A percentile compares a stretch with the other conserved stretches of the same genome.
phyloP scores from a whole-genome alignment of 2,888 invertebrate genomes.

The Eupithecia abbreviata region DNA sequence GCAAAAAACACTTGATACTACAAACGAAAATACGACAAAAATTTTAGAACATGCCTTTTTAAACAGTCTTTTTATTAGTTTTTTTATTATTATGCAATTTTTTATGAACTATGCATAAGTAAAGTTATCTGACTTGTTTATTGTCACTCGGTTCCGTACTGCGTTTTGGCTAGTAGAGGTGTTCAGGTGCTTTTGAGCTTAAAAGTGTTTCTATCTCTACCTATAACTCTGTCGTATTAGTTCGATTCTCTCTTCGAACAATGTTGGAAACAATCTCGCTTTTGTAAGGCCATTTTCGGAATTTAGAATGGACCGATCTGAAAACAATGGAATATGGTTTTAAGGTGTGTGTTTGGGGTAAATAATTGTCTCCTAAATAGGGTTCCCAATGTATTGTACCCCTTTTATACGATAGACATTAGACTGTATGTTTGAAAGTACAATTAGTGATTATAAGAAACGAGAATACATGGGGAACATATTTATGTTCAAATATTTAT shows the following conservation, averaged over 20 bases:
- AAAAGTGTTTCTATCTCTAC: conserved; percentile 19
- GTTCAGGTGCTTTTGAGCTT: conserved; percentile 4
- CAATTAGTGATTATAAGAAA: neutral
- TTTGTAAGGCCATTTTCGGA: conserved; percentile 67
- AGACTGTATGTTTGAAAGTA: neutral
- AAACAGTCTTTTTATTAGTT: no score
- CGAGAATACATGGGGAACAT: neutral
- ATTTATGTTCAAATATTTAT: neutral
- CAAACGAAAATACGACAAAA: no score
- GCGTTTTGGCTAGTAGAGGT: neutral
- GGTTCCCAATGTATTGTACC: conserved; percentile 14
- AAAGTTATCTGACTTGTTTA: neutral
- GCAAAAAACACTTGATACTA: no score
- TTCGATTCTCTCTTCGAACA: conserved; percentile 74
- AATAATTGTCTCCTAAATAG: conserved; percentile 29
- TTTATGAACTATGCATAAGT: neutral
- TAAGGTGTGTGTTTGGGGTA: conserved; percentile 26
- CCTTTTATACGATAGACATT: conserved; percentile 1
- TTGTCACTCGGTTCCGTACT: neutral
- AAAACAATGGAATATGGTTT: conserved; percentile 47
- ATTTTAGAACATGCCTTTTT: no score
- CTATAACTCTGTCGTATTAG: conserved; percentile 56
- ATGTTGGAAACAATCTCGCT: conserved; percentile 75
- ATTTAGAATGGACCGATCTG: conserved; percentile 51
- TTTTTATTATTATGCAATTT: no score